phyloP scores from a whole-genome alignment of 2,797 vertebrate species.

The Sparidentex hasta region DNA sequence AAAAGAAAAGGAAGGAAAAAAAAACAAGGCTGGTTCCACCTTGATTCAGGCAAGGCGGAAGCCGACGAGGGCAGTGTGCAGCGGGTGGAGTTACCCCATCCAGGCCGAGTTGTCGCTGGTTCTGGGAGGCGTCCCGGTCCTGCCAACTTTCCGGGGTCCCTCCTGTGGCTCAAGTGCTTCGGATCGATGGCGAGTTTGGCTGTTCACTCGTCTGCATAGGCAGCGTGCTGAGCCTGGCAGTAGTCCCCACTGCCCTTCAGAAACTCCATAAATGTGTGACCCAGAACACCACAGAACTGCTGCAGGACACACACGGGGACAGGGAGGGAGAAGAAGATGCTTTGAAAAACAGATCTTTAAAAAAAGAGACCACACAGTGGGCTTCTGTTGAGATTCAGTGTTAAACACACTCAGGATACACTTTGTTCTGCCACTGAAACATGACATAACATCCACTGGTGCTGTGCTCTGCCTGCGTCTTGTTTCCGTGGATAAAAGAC shows the following conservation, averaged over 20 bases:
- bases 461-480: no score
- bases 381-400: neutral
- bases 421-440: neutral
- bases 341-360: neutral
- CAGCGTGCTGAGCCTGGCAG: conserved; percentile 99
- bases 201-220: conserved; percentile 99
- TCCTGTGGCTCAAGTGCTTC: conserved; percentile 81
- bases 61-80: conserved; percentile 96
- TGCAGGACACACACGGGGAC: conserved; percentile 78
- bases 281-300: conserved; percentile 99
- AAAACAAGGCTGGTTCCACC: conserved; percentile 90
- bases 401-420: neutral
- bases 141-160: conserved; percentile 86
- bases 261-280: conserved; percentile 99
- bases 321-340: neutral
- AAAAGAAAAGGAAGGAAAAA: conserved; percentile 70
- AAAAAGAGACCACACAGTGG: neutral
- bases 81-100: conserved; percentile 97
- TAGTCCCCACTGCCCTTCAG: conserved; percentile 99
- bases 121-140: conserved; percentile 89
- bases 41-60: conserved; percentile 90
- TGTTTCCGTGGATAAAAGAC: neutral
- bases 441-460: neutral
- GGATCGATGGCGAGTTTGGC: conserved; percentile 76
- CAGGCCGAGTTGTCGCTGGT: conserved; percentile 91